Percentiles rank a stretch among this genome's conserved stretches.
Evolutionary conservation across 2,888 invertebrate species (phyloP).

Genomic region (Hipparchia sbordonii): DNA sequence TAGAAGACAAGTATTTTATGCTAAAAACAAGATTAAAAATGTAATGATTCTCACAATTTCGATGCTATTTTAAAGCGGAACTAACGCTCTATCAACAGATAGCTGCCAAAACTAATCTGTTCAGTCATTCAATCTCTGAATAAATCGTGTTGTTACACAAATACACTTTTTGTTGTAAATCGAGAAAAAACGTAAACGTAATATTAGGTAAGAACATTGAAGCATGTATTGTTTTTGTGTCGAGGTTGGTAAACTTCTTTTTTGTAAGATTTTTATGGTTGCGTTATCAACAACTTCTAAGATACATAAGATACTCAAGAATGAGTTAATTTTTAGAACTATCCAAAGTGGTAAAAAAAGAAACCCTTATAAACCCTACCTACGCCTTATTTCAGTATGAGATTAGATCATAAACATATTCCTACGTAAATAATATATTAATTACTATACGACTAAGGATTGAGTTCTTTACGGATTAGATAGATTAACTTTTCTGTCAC

Average conservation of each 20-base stretch:
- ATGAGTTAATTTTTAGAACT: no score
- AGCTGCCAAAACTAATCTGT: constrained; percentile 18
- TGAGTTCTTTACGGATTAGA: no score
- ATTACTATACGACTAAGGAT: no score
- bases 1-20: background rate
- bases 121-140: constrained; percentile 6
- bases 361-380: no score
- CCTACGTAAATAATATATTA: no score
- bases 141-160: constrained; percentile 15
- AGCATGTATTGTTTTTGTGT: constrained; percentile 10
- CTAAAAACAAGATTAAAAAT: constrained; percentile 16
- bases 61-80: constrained; percentile 16
- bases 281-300: background rate
- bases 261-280: background rate
- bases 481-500: no score
- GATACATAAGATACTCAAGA: no score
- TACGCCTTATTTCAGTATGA: no score
- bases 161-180: background rate
- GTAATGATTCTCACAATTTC: constrained; percentile 16
- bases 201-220: background rate
- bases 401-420: no score
- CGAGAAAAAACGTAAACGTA: background rate
- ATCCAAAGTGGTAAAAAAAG: no score
- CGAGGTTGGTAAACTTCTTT: constrained; percentile 4
- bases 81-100: constrained; percentile 17